phyloP scores from a whole-genome alignment of 2,888 invertebrate genomes.

The Drosophila maculinotata region DNA sequence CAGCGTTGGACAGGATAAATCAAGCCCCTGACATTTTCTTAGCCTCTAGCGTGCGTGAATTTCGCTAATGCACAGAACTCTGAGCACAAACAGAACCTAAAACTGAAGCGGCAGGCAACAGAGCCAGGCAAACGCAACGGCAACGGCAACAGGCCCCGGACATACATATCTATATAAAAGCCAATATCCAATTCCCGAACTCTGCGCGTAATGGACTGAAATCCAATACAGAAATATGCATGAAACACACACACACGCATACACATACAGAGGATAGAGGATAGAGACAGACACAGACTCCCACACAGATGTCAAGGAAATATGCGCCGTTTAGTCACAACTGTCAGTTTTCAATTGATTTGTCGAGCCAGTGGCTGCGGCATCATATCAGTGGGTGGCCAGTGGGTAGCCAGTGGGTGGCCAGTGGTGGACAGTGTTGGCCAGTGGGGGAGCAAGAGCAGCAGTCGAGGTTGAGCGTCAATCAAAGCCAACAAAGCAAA shows the following conservation, averaged over 20 bases:
- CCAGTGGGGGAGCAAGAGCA: background rate
- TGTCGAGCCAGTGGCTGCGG: constrained; percentile 64
- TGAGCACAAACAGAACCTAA: constrained; percentile 29
- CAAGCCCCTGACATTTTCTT: constrained; percentile 77
- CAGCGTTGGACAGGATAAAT: constrained; percentile 80
- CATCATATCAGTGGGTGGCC: constrained; percentile 1
- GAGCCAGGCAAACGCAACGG: constrained; percentile 24
- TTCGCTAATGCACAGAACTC: constrained; percentile 71
- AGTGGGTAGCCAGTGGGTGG: background rate
- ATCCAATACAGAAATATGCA: constrained; percentile 82
- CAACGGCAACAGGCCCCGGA: constrained; percentile 67
- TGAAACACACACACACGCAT: constrained; percentile 55
- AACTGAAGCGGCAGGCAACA: constrained; percentile 24
- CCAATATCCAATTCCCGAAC: constrained; percentile 78
- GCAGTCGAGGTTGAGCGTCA: constrained; percentile 39
- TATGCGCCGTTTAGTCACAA: constrained; percentile 80
- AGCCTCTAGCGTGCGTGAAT: constrained; percentile 73
- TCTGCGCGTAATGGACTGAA: constrained; percentile 77
- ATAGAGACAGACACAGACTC: constrained; percentile 51
- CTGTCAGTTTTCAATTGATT: constrained; percentile 80
- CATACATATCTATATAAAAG: constrained; percentile 64
- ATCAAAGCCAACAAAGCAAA: constrained; percentile 81
- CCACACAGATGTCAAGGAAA: constrained; percentile 77
- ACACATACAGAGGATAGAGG: background rate
- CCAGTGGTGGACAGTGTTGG: no score